Base-by-base conservation (phyloP, 2,797 vertebrate species). In the Tenualosa ilisha region DNA sequence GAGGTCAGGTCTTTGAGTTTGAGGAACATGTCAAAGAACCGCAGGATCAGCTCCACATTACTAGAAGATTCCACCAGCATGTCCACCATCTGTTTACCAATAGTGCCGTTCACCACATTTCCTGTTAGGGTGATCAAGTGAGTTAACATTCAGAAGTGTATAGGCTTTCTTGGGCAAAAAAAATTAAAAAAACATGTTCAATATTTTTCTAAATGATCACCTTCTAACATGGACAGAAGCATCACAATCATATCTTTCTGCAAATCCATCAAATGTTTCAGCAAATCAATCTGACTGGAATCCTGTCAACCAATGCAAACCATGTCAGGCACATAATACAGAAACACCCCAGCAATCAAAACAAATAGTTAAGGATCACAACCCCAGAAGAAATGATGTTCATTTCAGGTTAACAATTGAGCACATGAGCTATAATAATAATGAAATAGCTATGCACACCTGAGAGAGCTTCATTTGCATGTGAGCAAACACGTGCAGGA, bases 201-300 rank as follows among this genome's bases (percentile, higher is more conserved):
- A 59, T 59, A 22, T 63, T 63, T 63, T 65, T 84, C 75, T 93
- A 79, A 79, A 43, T 22, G 72, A 46, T 79, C 37, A 79, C 98
- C 98, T 97, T 99, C 98, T 81, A 99, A 88, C 97, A 99, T 97
- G 83, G 98, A 99, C 65, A 99, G 95, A 91, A 99, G 88, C 97
- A 99, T 99, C 83, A 99, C 97, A 89, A 99, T 97, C 98, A 99
- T 98, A 90, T 99, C 98, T 90, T 99, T 99, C 83, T 98, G 97
- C 89, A 99, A 96, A 93, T 99, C 98, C 97, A 99, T 97, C 83
- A 99, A 90, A 89, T 98, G 96, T 88, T 98, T 99, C 53, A 99
- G 90, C 7, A 99, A 95, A 86, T 98, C 97, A 84, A 97, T 98
- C 92, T 98, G 98, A 88, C 96, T 97, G 85, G 96, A 97, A 91